A percentile compares a stretch with the other conserved stretches of the same genome.
phyloP scores from a whole-genome alignment of 2,888 invertebrate species.

The Pristionchus mayeri region DNA sequence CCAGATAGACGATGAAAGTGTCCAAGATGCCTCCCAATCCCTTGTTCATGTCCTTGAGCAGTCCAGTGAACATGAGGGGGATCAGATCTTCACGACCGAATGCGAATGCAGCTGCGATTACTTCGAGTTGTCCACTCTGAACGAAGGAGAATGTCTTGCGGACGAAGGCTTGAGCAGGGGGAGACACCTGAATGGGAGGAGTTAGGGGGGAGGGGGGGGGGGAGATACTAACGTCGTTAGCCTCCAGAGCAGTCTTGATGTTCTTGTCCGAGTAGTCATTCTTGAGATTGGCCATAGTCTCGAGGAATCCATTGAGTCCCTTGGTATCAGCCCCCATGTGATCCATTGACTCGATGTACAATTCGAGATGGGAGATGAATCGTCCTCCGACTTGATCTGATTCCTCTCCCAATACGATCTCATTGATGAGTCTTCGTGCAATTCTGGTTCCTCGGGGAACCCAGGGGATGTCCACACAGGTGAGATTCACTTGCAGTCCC shows the following conservation, averaged over 20 bases:
- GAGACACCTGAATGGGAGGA: conserved; percentile 31
- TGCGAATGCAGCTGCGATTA: conserved; percentile 54
- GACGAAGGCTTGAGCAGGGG: conserved; percentile 52
- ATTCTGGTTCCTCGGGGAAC: conserved; percentile 48
- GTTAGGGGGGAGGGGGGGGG: neutral
- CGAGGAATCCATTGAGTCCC: conserved; percentile 24
- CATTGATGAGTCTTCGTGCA: conserved; percentile 55
- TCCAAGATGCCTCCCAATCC: conserved; percentile 47
- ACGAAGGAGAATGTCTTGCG: conserved; percentile 53
- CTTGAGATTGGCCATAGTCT: neutral
- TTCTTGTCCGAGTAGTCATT: conserved; percentile 32
- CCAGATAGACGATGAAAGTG: conserved; percentile 50
- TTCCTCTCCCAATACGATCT: conserved; percentile 54
- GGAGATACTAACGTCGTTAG: conserved; percentile 11
- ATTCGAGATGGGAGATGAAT: conserved; percentile 55
- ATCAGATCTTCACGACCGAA: conserved; percentile 54
- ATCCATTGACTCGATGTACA: conserved; percentile 54
- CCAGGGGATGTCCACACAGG: conserved; percentile 54
- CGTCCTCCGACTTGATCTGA: conserved; percentile 51
- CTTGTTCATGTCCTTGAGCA: conserved; percentile 48
- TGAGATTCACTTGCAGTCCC: conserved; percentile 53
- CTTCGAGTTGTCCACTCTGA: conserved; percentile 42
- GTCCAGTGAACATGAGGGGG: conserved; percentile 50
- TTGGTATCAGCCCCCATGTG: conserved; percentile 45
- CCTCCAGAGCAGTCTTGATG: conserved; percentile 38